Conservation (phyloP, 2,113 vertebrate species). For the Paralichthys olivaceus region DNA sequence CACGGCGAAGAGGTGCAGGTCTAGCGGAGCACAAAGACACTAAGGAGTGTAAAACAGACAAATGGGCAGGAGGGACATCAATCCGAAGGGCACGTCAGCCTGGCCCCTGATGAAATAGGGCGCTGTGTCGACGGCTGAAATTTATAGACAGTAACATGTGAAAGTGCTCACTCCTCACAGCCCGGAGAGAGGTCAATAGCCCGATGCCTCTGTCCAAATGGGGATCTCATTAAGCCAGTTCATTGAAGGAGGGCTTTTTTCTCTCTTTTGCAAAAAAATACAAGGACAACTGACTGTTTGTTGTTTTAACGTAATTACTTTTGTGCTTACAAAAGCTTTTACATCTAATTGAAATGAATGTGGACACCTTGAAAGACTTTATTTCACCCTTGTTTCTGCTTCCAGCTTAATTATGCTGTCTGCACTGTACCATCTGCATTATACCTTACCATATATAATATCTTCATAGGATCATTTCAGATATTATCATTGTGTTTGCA, state of each 20-base stretch:
- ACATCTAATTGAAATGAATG: constrained; percentile 13
- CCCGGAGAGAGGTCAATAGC: constrained; percentile 78
- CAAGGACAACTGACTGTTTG: constrained; percentile 32
- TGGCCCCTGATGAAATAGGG: constrained; percentile 79
- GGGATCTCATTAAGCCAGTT: constrained; percentile 72
- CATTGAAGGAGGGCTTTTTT: constrained; percentile 50
- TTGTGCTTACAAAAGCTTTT: constrained; percentile 13
- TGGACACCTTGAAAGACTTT: background rate
- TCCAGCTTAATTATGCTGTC: constrained; percentile 7
- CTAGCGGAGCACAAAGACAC: constrained; percentile 80
- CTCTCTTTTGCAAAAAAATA: constrained; percentile 29
- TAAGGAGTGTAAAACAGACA: constrained; percentile 84
- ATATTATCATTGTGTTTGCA: constrained; percentile 15
- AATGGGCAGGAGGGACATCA: constrained; percentile 82
- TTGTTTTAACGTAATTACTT: constrained; percentile 43
- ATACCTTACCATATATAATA: background rate
- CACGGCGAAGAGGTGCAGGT: constrained; percentile 76
- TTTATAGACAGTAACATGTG: constrained; percentile 84
- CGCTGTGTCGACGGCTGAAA: constrained; percentile 70
- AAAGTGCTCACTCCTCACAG: constrained; percentile 75
- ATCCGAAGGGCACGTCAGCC: constrained; percentile 80
- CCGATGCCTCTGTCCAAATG: constrained; percentile 71
- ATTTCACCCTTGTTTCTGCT: background rate
- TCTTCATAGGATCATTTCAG: background rate
- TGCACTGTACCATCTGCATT: constrained; percentile 12